phyloP scores from a whole-genome alignment of 30 jellyfish, hydroid and myxozoan genomes.

The Hydractinia symbiolongicarpus region DNA sequence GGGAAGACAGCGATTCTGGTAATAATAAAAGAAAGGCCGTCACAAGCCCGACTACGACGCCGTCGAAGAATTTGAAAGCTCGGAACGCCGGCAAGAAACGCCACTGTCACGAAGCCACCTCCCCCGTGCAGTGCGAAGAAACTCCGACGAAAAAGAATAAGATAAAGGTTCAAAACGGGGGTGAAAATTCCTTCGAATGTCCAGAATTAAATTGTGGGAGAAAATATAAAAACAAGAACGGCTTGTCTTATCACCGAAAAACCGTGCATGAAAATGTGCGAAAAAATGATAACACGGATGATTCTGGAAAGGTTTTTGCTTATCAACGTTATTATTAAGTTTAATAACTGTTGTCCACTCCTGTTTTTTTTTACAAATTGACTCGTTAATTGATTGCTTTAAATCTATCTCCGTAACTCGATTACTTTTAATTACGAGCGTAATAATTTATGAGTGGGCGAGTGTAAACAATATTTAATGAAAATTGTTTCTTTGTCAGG shows the following conservation, averaged over 20 bases:
- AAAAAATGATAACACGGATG: slow-evolving; percentile 32
- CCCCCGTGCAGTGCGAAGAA: slow-evolving; percentile 16
- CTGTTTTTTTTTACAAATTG: too few species aligned
- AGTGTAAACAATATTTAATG: too few species aligned
- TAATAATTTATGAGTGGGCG: too few species aligned
- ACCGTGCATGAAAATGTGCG: slow-evolving; percentile 55
- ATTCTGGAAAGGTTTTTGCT: neutral
- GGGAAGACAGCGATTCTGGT: slow-evolving; percentile 15
- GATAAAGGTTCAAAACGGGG: slow-evolving; percentile 1
- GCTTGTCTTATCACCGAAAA: slow-evolving; percentile 73
- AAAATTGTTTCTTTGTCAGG: slow-evolving; percentile 3
- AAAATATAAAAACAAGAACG: slow-evolving; percentile 71
- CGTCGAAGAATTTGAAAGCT: neutral
- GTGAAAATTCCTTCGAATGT: slow-evolving; percentile 44
- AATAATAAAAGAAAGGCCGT: slow-evolving; percentile 15
- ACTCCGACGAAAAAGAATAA: slow-evolving; percentile 6
- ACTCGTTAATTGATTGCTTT: too few species aligned
- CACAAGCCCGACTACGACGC: slow-evolving; percentile 30
- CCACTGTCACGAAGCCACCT: slow-evolving; percentile 7
- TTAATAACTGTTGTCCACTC: too few species aligned
- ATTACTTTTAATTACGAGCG: too few species aligned
- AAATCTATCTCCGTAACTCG: too few species aligned
- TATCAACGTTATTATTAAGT: too few species aligned
- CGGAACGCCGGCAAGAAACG: slow-evolving; percentile 17
- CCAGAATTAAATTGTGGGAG: slow-evolving; percentile 89